Evolutionary conservation across 2,888 invertebrate species (phyloP), one percentile per base, ranked within the genome.

Genomic region (Leistus spinibarbis): DNA sequence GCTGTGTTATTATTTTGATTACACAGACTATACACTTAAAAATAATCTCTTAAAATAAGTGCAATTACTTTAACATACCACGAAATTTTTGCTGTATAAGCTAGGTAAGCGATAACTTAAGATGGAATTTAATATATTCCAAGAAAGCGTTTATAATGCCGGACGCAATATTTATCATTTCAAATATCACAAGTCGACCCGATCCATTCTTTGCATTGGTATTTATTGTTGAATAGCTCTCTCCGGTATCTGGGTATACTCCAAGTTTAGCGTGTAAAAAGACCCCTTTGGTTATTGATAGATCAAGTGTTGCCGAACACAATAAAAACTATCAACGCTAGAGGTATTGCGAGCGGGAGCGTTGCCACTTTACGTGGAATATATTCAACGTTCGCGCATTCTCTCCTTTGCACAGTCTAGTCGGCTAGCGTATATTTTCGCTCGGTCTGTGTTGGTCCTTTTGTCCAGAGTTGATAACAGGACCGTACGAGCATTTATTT

Each of bases 231-330:
- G 40, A 40, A 40, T 40, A 40, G 40, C 40, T 40, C 13, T 40
- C 40, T 40, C 10, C 40, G 1, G 40, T 40, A 40, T 40, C 40
- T 10, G 40, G 13, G 40, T n/a, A n/a, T n/a, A n/a, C n/a, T n/a
- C n/a, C n/a, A n/a, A n/a, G 40, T 40, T 40, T 40, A 7, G 40
- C 40, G 60, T 20, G 60, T 22, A 20, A 19, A 22, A 22, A 60
- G 60, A 60, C 22, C 22, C 17, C 20, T 60, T 60, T 17, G 60
- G 60, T 60, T 60, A 60, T 60, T 60, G 60, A 60, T 60, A 60
- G 60, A 60, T 60, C 60, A 60, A 60, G 60, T 60, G 22, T 19
- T 22, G 10, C 10, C 22, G 60, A 19, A 60, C 4, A 60, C 60
- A 60, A 60, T 60, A 22, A 60, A 17, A 60, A 60, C 60, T 60